Conservation (phyloP, 2,797 vertebrate genomes). For the Hydrolagus colliei region DNA sequence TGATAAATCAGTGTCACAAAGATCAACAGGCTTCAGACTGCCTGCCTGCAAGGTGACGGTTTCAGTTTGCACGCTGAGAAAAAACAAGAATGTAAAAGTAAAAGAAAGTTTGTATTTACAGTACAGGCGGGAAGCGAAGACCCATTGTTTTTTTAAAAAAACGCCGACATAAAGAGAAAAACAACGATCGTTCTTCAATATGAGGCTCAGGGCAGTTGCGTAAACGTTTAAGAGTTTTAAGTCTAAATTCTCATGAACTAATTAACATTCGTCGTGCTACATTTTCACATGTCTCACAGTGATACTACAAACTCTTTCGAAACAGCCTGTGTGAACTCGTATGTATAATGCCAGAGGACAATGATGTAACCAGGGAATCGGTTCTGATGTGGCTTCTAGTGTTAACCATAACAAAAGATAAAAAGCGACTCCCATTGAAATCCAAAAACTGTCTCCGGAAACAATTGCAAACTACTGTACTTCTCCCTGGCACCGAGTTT, state of each 20-base stretch:
- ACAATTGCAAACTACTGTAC: background rate
- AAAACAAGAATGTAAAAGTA: no score
- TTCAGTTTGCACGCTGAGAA: no score
- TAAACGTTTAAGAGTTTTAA: background rate
- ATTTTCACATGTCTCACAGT: background rate
- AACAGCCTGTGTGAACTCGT: background rate
- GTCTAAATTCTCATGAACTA: background rate
- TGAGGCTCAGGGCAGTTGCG: no score
- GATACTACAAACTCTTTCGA: background rate
- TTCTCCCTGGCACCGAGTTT: no score
- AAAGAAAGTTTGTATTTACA: no score
- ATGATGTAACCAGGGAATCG: background rate
- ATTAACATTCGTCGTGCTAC: background rate
- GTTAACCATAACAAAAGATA: slow-evolving; percentile 9
- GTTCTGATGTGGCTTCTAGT: background rate
- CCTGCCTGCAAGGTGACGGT: no score
- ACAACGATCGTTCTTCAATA: background rate
- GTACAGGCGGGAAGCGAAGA: no score
- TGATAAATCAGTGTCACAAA: no score
- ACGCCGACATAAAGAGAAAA: no score
- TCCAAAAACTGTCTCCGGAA: background rate
- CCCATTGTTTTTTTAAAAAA: no score
- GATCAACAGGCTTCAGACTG: no score
- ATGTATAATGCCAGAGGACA: background rate
- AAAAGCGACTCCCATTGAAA: background rate